A percentile compares a stretch with the other conserved stretches of the same genome.
phyloP scores from a whole-genome alignment of 2,113 vertebrate genomes.

The Alligator sinensis region DNA sequence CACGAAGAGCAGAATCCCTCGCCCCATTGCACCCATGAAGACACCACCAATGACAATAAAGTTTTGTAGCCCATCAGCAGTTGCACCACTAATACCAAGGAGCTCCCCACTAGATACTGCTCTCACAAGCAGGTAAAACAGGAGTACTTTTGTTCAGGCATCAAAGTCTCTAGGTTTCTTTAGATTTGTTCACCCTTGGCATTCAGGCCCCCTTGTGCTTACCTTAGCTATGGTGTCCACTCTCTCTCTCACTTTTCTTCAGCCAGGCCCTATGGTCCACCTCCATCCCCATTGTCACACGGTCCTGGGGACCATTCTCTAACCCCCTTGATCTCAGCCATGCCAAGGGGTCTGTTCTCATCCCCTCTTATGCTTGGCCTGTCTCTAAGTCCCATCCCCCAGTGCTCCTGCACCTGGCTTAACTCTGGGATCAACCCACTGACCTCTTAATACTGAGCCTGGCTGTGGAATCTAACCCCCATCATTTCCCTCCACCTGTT shows the following conservation, averaged over 20 bases:
- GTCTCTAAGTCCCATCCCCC: not conserved
- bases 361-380: not conserved
- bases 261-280: no score
- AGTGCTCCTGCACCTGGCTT: not conserved
- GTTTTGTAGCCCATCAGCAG: not conserved
- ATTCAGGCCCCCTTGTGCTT: no score
- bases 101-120: slow-evolving; percentile 61
- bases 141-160: not conserved
- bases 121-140: slow-evolving; percentile 81
- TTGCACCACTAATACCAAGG: not conserved
- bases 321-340: not conserved
- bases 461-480: no score
- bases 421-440: not conserved
- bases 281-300: not conserved
- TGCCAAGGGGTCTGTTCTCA: not conserved
- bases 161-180: not conserved
- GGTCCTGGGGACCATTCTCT: not conserved
- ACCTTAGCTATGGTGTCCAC: no score
- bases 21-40: slow-evolving; percentile 83
- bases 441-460: no score
- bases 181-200: no score
- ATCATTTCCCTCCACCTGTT: no score
- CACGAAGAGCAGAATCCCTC: slow-evolving; percentile 89
- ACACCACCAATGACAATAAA: slow-evolving; percentile 24
- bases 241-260: not conserved